Evolutionary conservation across 2,113 vertebrate genomes (phyloP), one percentile per base, ranked within the genome.

Genomic region (Sisor rabdophorus): DNA sequence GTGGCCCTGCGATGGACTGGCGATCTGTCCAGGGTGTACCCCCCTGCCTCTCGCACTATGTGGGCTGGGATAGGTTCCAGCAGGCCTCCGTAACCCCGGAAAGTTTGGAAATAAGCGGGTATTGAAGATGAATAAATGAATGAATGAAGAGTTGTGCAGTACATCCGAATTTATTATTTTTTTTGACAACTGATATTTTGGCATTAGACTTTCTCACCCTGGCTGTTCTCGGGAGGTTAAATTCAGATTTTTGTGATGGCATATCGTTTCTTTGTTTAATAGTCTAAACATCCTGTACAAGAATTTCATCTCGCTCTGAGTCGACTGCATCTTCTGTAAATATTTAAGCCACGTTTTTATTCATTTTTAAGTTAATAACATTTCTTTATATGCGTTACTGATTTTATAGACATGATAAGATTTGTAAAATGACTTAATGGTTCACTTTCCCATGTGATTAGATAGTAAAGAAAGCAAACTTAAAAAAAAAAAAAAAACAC

Each of bases 191-290:
- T 70, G 64, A 70, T 15, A 52, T 47, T 24, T 75, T 30, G 16
- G 79, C 80, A 73, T 79, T 81, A 79, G 73, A 65, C 53, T 76
- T 60, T 16, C 52, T 76, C 84, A 85, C 80, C 75, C 63, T 72
- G 70, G 71, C 83, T 85, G 80, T 81, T 75, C 82, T 82, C 81
- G 30, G 73, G 61, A 80, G 77, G 73, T 81, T 80, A 71, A 76
- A 24, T 48, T 63, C 20, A 63, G 40, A 16, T 36, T 71, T 64
- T 73, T 72, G 55, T 59, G 60, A 74, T 69, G 68, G 68, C 64
- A 59, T 50, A 56, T 47, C 15, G 40, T 22, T 81, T 12, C 68
- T 47, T 47, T 22, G 16, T 59, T n/a, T 67, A 58, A 32, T 63
- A 58, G 58, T 47, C 48, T 60, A 32, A n/a, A 44, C 17, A 71